Conservation (phyloP, 2,888 invertebrate genomes). For the Entomobrya multifasciata region DNA sequence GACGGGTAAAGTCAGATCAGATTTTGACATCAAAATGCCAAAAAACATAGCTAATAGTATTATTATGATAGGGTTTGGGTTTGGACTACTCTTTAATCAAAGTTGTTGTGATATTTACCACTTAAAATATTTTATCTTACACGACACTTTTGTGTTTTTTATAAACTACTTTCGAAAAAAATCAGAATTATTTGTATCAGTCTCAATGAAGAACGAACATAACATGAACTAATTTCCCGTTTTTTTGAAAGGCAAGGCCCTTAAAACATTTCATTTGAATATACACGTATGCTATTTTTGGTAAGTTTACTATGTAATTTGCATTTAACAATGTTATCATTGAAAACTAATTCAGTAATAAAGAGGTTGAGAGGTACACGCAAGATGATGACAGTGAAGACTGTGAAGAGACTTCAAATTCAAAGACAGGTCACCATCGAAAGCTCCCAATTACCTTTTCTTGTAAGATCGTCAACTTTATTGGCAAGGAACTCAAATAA, state of each 20-base stretch:
- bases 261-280: background rate
- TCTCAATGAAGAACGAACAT: background rate
- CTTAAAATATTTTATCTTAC: background rate
- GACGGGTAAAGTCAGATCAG: background rate
- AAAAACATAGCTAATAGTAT: too few relatives aligned
- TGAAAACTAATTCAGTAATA: background rate
- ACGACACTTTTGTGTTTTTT: background rate
- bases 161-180: background rate
- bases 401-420: background rate
- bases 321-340: background rate
- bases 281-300: background rate
- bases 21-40: background rate
- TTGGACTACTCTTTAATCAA: background rate
- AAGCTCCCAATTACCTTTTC: too few relatives aligned
- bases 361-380: background rate
- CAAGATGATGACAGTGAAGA: background rate
- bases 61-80: too few relatives aligned
- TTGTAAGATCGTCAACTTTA: too few relatives aligned
- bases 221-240: conserved; percentile 13
- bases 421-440: too few relatives aligned
- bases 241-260: conserved; percentile 23
- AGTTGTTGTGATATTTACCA: background rate
- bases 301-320: background rate
- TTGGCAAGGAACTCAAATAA: too few relatives aligned
- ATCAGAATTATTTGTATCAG: background rate